Evolutionary conservation across 2,888 invertebrate genomes (phyloP).

Genomic region (Troglohyphantes excavatus): DNA sequence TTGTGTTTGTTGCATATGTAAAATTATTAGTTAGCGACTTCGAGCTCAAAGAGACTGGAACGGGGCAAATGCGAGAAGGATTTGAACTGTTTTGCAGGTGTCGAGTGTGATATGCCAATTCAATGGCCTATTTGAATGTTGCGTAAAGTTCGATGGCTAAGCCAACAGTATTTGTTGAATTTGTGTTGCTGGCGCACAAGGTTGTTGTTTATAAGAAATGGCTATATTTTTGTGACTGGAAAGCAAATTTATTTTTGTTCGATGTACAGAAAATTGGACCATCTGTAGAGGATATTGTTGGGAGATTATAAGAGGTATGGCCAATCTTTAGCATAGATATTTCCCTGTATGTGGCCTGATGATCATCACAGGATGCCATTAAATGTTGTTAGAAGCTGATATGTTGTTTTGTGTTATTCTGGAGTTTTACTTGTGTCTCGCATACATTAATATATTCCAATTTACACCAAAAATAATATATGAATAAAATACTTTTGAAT

Average conservation of each 20-base stretch:
- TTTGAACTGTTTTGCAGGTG: constrained; percentile 64
- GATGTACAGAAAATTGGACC: constrained; percentile 78
- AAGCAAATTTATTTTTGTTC: constrained; percentile 78
- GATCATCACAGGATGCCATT: constrained; percentile 78
- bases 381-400: constrained; percentile 77
- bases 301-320: constrained; percentile 63
- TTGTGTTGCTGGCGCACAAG: constrained; percentile 78
- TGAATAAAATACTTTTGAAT: too few species aligned
- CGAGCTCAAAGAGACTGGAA: constrained; percentile 68
- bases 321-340: constrained; percentile 75
- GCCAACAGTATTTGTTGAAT: constrained; percentile 72
- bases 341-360: constrained; percentile 72
- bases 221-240: constrained; percentile 78
- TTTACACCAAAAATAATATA: too few species aligned
- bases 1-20: constrained; percentile 61
- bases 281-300: constrained; percentile 76
- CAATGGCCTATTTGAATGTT: constrained; percentile 63
- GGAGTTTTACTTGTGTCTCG: not conserved
- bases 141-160: constrained; percentile 66
- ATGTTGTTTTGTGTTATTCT: constrained; percentile 50
- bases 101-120: constrained; percentile 74
- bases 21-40: constrained; percentile 53
- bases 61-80: constrained; percentile 17
- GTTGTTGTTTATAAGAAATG: constrained; percentile 77
- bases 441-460: not conserved